phyloP scores from a whole-genome alignment of 2,797 vertebrate species.

The Nannoperca australis region DNA sequence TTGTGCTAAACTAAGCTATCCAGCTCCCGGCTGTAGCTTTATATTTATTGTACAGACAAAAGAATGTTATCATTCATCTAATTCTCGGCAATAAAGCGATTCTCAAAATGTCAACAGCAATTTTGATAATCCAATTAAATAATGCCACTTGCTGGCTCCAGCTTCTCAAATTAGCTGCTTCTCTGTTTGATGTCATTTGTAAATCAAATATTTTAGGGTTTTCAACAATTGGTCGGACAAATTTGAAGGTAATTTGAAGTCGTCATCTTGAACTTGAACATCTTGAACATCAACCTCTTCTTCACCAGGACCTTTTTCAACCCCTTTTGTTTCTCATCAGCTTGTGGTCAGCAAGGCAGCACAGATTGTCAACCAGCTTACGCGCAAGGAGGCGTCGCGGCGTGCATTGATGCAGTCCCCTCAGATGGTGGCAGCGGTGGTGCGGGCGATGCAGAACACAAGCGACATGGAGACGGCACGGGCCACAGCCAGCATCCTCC shows the following conservation, averaged over 20 bases:
- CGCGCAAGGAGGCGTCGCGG: conserved; percentile 95
- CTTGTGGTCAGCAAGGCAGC: conserved; percentile 96
- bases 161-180: not conserved
- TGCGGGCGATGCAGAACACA: conserved; percentile 97
- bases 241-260: not conserved
- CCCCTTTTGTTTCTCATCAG: conserved; percentile 66
- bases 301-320: too few relatives aligned
- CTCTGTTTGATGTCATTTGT: not conserved
- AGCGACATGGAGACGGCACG: conserved; percentile 95
- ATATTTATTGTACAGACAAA: too few relatives aligned
- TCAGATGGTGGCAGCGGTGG: conserved; percentile 95
- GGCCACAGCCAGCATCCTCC: conserved; percentile 97
- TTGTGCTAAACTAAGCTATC: too few relatives aligned
- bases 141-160: not conserved
- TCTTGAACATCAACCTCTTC: not conserved
- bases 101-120: not conserved
- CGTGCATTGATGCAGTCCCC: conserved; percentile 95
- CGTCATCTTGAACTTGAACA: not conserved
- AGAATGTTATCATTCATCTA: too few relatives aligned
- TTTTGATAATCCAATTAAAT: not conserved
- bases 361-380: conserved; percentile 98
- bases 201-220: not conserved
- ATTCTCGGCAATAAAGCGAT: not conserved
- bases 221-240: not conserved
- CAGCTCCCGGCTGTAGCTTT: too few relatives aligned